Conservation (phyloP, 2,797 vertebrate genomes). For the Lacerta agilis region DNA sequence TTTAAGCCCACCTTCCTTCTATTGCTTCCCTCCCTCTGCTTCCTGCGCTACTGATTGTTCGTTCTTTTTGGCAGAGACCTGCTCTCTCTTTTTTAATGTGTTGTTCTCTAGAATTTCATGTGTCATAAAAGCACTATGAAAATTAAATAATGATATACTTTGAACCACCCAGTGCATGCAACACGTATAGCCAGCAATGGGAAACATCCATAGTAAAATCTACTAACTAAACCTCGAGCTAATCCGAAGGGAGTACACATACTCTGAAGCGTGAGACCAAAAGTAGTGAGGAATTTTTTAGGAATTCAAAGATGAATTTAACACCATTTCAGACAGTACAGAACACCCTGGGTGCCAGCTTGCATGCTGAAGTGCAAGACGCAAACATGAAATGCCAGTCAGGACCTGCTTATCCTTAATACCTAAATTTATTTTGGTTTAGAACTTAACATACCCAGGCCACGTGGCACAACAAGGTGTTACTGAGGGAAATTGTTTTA, state of each 20-base stretch:
- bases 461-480: background rate
- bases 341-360: background rate
- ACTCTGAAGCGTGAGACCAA: background rate
- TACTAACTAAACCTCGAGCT: background rate
- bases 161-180: background rate
- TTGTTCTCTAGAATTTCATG: background rate
- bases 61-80: too few relatives aligned
- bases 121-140: background rate
- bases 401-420: slow-evolving; percentile 53
- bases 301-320: background rate
- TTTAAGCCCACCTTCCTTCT: too few relatives aligned
- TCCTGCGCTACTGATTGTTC: background rate
- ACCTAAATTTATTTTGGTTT: slow-evolving; percentile 64
- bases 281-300: background rate
- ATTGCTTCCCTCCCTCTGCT: background rate
- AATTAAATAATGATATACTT: background rate
- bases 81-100: background rate
- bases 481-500: background rate
- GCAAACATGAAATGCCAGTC: background rate
- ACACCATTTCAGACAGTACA: background rate
- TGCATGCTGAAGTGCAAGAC: background rate
- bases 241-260: background rate
- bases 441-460: slow-evolving; percentile 47
- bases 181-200: background rate
- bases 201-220: background rate